Evolutionary conservation across 1,140 invertebrate genomes (phyloP).

Genomic region (Helicoverpa zea): DNA sequence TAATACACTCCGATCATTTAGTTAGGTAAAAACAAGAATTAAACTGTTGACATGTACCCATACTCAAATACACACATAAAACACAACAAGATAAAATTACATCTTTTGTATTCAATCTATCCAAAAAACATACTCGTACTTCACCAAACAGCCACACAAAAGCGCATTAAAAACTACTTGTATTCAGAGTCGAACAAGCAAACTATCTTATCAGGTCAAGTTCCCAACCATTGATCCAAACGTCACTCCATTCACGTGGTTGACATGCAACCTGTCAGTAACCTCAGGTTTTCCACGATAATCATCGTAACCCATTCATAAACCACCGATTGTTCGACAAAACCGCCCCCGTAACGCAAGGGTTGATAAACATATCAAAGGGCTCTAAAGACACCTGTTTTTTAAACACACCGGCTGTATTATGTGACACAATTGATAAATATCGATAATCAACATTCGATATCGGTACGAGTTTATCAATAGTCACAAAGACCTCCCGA

Average conservation of each 20-base stretch:
- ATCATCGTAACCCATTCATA: conserved; percentile 80
- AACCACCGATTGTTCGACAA: conserved; percentile 74
- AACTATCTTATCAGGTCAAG: conserved; percentile 73
- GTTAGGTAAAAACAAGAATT: neutral
- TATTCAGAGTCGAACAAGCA: conserved; percentile 45
- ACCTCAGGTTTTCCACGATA: conserved; percentile 78
- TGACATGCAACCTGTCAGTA: conserved; percentile 85
- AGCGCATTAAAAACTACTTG: conserved; percentile 44
- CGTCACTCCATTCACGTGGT: conserved; percentile 69
- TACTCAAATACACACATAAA: neutral
- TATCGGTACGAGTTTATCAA: conserved; percentile 71
- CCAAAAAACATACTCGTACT: conserved; percentile 13
- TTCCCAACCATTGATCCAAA: conserved; percentile 68
- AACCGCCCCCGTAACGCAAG: conserved; percentile 78
- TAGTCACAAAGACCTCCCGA: conserved; percentile 75
- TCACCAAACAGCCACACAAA: conserved; percentile 44
- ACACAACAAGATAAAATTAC: conserved; percentile 39
- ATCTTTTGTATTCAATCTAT: conserved; percentile 1
- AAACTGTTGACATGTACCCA: neutral
- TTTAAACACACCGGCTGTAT: conserved; percentile 69
- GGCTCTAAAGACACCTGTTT: conserved; percentile 79
- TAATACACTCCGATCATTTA: no score
- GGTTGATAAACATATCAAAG: conserved; percentile 86
- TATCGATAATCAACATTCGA: conserved; percentile 81
- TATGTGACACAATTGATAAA: conserved; percentile 80